Evolutionary conservation across 1,140 invertebrate genomes (phyloP), one percentile per base, ranked within the genome.

Genomic region (Tachypleus tridentatus): DNA sequence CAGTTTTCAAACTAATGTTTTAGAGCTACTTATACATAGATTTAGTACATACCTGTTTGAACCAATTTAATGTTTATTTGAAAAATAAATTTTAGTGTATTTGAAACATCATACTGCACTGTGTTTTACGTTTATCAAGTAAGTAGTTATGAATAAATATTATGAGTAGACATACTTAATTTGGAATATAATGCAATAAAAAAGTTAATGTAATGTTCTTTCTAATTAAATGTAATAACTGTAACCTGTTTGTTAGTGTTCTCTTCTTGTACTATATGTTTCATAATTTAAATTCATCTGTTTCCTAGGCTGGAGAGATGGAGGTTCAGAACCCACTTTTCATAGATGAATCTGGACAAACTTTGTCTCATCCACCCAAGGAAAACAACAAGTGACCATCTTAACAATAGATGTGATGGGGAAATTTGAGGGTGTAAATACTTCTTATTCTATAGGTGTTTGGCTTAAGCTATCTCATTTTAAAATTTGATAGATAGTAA

Each of bases 301-400:
- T 79, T 53, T 70, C 71, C 52, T 80, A 97, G 89, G 92, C 92
- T 72, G 91, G n/a, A 4, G 93, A 97, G 74, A 96, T 98, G 91
- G 95, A 97, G 80, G 93, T 98, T 52, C 95, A 95, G 77, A 98
- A 98, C 78, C 95, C 95, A 4, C 79, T 98, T 70, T 98, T 97
- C 79, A 83, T 87, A 59, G 93, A 96, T 67, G 93, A 96, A 69
- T 84, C 86, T n/a, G 91, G 89, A 49, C 89, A 89, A 54, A 86
- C 86, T 6, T 85, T 86, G 47, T 69, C 72, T 6, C 72, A 29
- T 29, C 29, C 29, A 29, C 29, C 29, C 29, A 29, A 29, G 29
- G 29, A 29, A 29, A 29, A 29, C 29, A 29, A 29, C 29, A 29
- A 29, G 2, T 29, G 29, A 29, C 29, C 29, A 29, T 29, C 29